These are phyloP conservation scores for Drosophila anceps DNA, from an alignment of 2,888 invertebrate genomes.

Conservation along the genomic window DNA sequence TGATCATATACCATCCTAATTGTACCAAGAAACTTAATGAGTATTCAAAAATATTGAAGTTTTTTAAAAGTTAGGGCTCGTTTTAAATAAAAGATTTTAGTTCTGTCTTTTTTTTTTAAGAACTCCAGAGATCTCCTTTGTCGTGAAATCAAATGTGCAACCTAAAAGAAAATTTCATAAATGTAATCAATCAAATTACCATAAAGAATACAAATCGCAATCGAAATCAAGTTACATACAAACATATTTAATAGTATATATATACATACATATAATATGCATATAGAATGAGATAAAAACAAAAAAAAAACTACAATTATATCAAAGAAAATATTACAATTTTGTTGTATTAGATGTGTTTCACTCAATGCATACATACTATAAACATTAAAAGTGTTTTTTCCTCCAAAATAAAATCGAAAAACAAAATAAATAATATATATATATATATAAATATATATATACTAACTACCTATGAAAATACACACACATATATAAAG, in stretches of 20 bases:
- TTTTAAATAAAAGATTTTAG: neutral
- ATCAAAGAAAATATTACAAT: slow-evolving; percentile 55
- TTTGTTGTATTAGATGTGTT: slow-evolving; percentile 76
- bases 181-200: slow-evolving; percentile 59
- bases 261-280: slow-evolving; percentile 42
- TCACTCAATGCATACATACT: slow-evolving; percentile 33
- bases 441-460: slow-evolving; percentile 28
- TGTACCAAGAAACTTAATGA: neutral
- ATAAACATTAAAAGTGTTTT: slow-evolving; percentile 47
- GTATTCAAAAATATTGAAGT: slow-evolving; percentile 12
- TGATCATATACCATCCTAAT: neutral
- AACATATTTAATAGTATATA: slow-evolving; percentile 43
- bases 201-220: slow-evolving; percentile 38
- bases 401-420: slow-evolving; percentile 26
- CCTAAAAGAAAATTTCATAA: slow-evolving; percentile 44
- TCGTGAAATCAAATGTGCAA: slow-evolving; percentile 50
- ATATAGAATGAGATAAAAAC: slow-evolving; percentile 32
- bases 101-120: neutral
- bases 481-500: slow-evolving; percentile 50
- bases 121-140: slow-evolving; percentile 4
- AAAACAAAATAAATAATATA: neutral
- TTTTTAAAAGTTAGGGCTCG: neutral
- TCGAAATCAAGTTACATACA: slow-evolving; percentile 52
- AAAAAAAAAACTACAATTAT: slow-evolving; percentile 40
- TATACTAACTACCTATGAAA: slow-evolving; percentile 42